These are phyloP conservation scores for Fistularia commersonii DNA, from an alignment of 2,797 vertebrate genomes.

Conservation along the genomic window DNA sequence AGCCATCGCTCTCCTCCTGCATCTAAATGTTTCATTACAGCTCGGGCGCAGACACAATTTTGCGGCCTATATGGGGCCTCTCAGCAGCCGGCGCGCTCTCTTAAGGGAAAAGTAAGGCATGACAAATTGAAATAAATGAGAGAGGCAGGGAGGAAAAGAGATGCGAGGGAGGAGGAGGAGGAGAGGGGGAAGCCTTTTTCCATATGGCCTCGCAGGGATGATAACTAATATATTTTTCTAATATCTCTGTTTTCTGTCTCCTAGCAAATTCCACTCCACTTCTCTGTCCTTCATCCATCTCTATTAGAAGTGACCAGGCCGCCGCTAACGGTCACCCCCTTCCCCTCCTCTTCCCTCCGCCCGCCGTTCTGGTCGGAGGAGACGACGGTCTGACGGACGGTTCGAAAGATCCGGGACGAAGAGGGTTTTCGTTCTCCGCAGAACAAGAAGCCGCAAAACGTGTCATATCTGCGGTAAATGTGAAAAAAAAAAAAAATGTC, in stretches of 20 bases:
- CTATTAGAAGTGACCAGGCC: slow-evolving; percentile 5
- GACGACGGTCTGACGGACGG: too few relatives aligned
- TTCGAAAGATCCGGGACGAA: too few relatives aligned
- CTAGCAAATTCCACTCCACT: slow-evolving; percentile 12
- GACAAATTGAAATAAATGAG: slow-evolving; percentile 86
- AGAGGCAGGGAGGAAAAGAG: slow-evolving; percentile 48
- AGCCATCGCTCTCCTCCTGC: slow-evolving; percentile 67
- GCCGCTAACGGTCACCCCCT: slow-evolving; percentile 5
- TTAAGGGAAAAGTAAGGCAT: slow-evolving; percentile 76
- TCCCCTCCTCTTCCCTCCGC: too few relatives aligned
- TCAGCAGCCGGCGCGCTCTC: slow-evolving; percentile 60
- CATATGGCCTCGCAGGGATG: slow-evolving; percentile 33
- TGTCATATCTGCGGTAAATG: too few relatives aligned
- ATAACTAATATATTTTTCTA: slow-evolving; percentile 39
- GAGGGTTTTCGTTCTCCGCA: too few relatives aligned
- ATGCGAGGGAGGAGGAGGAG: slow-evolving; percentile 41
- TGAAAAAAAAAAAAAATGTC: too few relatives aligned
- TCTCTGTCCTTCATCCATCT: slow-evolving; percentile 17
- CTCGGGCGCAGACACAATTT: slow-evolving; percentile 72
- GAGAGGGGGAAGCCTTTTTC: slow-evolving; percentile 52
- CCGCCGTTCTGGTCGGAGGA: too few relatives aligned
- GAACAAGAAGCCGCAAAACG: too few relatives aligned
- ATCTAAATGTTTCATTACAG: slow-evolving; percentile 82
- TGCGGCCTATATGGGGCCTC: slow-evolving; percentile 65
- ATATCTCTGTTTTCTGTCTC: slow-evolving; percentile 30